A percentile compares a stretch with the other conserved stretches of the same genome.
These are phyloP conservation scores for Lutjanus campechanus DNA, from an alignment of 2,797 vertebrate genomes.

Conservation along the genomic window DNA sequence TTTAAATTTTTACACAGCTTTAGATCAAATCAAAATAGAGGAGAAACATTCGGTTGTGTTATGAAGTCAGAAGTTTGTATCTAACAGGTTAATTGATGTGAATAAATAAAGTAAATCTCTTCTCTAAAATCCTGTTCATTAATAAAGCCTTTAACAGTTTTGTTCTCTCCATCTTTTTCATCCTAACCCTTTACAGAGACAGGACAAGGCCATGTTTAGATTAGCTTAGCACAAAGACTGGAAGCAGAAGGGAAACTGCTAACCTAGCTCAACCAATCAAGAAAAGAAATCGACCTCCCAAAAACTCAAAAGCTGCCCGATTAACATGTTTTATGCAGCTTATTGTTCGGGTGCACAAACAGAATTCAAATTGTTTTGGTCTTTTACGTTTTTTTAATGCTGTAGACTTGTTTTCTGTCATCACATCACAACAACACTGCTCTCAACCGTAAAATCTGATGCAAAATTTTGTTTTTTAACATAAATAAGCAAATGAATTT, in stretches of 20 bases:
- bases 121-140: background rate
- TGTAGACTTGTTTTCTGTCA: background rate
- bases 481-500: background rate
- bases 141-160: too few relatives aligned
- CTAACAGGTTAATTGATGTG: background rate
- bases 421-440: background rate
- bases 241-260: slow-evolving; percentile 14
- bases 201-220: background rate
- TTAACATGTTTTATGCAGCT: background rate
- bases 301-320: background rate
- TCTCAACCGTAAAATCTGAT: background rate
- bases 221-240: slow-evolving; percentile 32
- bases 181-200: too few relatives aligned
- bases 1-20: too few relatives aligned
- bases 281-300: background rate
- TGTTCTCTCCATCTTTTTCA: too few relatives aligned
- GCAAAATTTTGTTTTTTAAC: background rate
- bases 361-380: background rate
- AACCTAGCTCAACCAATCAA: background rate
- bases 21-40: background rate
- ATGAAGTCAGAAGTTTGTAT: background rate
- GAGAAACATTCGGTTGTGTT: background rate
- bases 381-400: background rate
- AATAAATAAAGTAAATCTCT: background rate
- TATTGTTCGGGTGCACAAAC: background rate